phyloP scores from a whole-genome alignment of 2,888 invertebrate genomes.

The Oligia strigilis region DNA sequence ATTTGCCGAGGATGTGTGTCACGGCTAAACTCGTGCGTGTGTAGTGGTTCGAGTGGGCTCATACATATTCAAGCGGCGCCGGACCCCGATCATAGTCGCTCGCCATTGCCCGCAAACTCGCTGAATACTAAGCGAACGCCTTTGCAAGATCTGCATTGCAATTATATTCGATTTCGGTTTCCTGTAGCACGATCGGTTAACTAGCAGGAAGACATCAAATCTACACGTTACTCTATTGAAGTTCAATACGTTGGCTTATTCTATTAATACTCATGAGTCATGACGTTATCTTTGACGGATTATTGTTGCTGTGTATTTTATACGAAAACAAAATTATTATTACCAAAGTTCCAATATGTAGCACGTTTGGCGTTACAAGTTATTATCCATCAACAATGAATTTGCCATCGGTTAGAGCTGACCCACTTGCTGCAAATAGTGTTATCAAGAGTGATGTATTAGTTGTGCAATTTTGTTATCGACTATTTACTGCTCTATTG shows the following conservation, averaged over 20 bases:
- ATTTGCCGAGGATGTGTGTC: slow-evolving; percentile 83
- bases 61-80: slow-evolving; percentile 86
- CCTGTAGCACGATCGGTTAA: slow-evolving; percentile 75
- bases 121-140: slow-evolving; percentile 85
- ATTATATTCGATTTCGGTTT: slow-evolving; percentile 82
- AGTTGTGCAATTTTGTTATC: slow-evolving; percentile 84
- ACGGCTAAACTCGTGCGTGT: slow-evolving; percentile 83
- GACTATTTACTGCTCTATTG: slow-evolving; percentile 71
- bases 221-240: slow-evolving; percentile 44
- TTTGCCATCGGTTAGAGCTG: slow-evolving; percentile 78
- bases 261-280: slow-evolving; percentile 66
- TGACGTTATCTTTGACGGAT: slow-evolving; percentile 69
- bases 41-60: slow-evolving; percentile 78
- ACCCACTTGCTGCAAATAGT: slow-evolving; percentile 85
- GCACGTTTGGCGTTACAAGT: slow-evolving; percentile 40
- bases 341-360: slow-evolving; percentile 60
- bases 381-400: slow-evolving; percentile 64
- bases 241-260: slow-evolving; percentile 44
- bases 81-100: slow-evolving; percentile 79
- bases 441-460: slow-evolving; percentile 84
- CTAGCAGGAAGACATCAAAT: slow-evolving; percentile 69
- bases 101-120: slow-evolving; percentile 84
- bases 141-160: slow-evolving; percentile 85
- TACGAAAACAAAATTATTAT: slow-evolving; percentile 70
- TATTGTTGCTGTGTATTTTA: slow-evolving; percentile 43